A percentile compares a stretch with the other conserved stretches of the same genome.
phyloP scores from a whole-genome alignment of 1,140 invertebrate species.

The Latrodectus geometricus region DNA sequence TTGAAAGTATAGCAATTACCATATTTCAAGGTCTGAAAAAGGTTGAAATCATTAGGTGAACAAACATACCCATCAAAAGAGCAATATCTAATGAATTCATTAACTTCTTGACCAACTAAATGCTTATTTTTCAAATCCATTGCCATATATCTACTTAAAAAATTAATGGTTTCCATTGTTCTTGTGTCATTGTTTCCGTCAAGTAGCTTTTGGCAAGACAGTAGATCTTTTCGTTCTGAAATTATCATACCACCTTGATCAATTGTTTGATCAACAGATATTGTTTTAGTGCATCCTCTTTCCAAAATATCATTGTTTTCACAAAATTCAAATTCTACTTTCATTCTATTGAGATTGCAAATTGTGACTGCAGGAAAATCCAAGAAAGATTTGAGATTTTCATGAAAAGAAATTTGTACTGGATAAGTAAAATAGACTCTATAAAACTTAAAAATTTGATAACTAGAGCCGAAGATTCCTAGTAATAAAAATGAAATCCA shows the following conservation, averaged over 20 bases:
- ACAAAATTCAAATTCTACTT: not conserved
- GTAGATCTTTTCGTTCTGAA: not conserved
- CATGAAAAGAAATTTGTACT: too few species aligned
- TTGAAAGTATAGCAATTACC: slow-evolving; percentile 38
- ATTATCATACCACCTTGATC: not conserved
- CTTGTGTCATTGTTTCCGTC: not conserved
- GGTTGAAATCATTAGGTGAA: not conserved
- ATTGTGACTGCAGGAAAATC: slow-evolving; percentile 5
- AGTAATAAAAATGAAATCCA: too few species aligned
- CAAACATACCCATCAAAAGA: slow-evolving; percentile 7
- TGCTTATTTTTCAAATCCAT: not conserved
- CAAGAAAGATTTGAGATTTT: not conserved
- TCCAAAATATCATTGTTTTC: not conserved
- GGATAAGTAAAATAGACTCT: too few species aligned
- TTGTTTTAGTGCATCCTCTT: not conserved
- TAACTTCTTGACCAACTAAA: not conserved
- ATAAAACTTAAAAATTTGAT: too few species aligned
- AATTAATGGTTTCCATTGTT: not conserved
- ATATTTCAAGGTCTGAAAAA: not conserved
- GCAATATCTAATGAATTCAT: not conserved
- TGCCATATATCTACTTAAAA: not conserved
- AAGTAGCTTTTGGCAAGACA: too few species aligned
- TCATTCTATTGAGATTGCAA: slow-evolving; percentile 17
- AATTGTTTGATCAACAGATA: fast-evolving
- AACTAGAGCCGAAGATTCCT: too few species aligned